Evolutionary conservation across 2,888 invertebrate species (phyloP).

Genomic region (Acleris sparsana): DNA sequence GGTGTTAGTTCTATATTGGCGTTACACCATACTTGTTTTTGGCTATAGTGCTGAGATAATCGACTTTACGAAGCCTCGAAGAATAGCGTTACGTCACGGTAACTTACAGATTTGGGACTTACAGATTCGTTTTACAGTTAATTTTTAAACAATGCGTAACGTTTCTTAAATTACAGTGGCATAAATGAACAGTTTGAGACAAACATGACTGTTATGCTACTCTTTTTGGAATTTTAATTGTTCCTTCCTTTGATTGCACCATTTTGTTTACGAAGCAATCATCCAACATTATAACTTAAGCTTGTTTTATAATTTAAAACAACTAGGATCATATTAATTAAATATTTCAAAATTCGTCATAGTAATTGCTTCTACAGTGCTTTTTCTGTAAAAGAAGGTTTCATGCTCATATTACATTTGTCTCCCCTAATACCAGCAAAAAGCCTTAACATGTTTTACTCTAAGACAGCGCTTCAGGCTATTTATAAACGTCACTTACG

Average conservation of each 20-base stretch:
- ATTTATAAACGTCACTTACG: conserved; percentile 32
- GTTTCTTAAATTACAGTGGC: conserved; percentile 8
- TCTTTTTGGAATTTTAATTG: neutral
- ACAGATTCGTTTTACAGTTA: conserved; percentile 33
- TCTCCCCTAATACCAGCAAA: conserved; percentile 20
- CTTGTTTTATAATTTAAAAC: too few relatives aligned
- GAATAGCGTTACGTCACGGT: conserved; percentile 30
- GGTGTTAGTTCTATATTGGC: neutral
- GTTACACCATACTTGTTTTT: neutral
- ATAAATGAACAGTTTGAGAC: neutral
- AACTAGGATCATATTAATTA: too few relatives aligned
- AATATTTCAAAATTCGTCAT: too few relatives aligned
- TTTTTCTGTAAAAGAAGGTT: too few relatives aligned
- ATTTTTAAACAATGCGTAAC: conserved; percentile 28
- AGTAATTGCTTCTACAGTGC: too few relatives aligned
- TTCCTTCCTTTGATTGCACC: neutral
- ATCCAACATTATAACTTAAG: too few relatives aligned
- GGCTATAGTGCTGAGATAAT: conserved; percentile 7
- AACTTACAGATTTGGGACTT: conserved; percentile 20
- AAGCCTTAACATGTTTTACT: conserved; percentile 26
- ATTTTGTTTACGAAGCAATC: too few relatives aligned
- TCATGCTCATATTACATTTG: conserved; percentile 6
- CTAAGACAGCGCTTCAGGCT: conserved; percentile 12
- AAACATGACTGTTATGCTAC: neutral
- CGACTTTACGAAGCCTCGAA: conserved; percentile 18